Base-by-base conservation (phyloP, 2,888 invertebrate genomes). In the Tinea semifulvella region DNA sequence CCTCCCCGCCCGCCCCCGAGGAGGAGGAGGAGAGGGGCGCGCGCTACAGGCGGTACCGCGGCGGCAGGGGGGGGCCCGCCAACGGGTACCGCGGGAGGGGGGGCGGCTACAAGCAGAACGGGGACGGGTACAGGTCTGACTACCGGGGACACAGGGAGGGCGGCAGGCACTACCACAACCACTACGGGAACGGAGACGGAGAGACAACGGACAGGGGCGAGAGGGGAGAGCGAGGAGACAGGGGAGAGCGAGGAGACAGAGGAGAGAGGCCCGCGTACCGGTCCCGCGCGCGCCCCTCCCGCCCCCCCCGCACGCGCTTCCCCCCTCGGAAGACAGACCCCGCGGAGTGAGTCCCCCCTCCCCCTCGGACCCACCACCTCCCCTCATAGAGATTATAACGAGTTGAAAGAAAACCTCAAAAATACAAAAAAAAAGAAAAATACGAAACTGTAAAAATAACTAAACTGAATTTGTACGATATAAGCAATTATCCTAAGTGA, bases 281-380 rank as follows among this genome's bases (percentile, higher is more conserved):
- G 11, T 36, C 46, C 35, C 49, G 49, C 19, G 54, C 58, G 25
- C 55, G 57, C 8, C 51, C 57, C 25, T 61, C 65, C 6, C 53
- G 52, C 18, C 43, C 51, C 35, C 52, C 58, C 4, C 55, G 56
- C 40, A 54, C 65, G 16, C 36, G 16, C 16, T 16, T 18, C 17
- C 17, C 36, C 10, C 36, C 77, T 84, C 84, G 84, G 80, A 85
- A 85, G 85, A 85, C 85, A 85, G 81, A 84, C 85, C 85, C 85
- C 85, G 85, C 85, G 83, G 85, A 85, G 85, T 5, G 25, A 50
- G 68, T 70, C 52, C 67, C 66, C 27, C 76, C 55, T 51, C 64
- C 49, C 70, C 58, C 58, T 54, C 68, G 5, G 68, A 64, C 28
- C 17, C 35, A 19, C 44, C 64, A 65, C 25, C 68, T 72, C 68